Base-by-base conservation (phyloP, 2,113 vertebrate species). In the Phrynosoma platyrhinos region DNA sequence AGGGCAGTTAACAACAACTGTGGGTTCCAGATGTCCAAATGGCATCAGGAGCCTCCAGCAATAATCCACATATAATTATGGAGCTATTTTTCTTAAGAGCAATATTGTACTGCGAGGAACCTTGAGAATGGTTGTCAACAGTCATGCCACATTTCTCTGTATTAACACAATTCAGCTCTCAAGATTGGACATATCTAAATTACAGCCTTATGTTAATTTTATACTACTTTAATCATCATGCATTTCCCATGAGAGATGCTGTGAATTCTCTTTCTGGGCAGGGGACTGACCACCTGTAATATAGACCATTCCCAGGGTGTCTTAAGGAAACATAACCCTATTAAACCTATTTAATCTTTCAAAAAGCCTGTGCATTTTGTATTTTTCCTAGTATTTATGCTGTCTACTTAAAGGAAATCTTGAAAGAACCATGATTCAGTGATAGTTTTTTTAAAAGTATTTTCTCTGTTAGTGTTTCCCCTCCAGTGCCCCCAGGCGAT, bases 381-480 rank as follows among this genome's bases (percentile, higher is more conserved):
- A 25, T 83, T 30, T 64, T 14, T 52, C 7, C 66, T 66, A 20
- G 8, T 9, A 20, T 30, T 2, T 79, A 53, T 10, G 9, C 9
- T 55, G 30, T 69, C 14, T 55, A 77, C 76, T 79, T 53, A 42
- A 69, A 76, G 83, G 23, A 85, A 76, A 64, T 42, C 4, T 62
- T 64, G 53, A 85, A 62, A 62, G 23, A 76, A n/a, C 68, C 53
- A 83, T 47, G 9, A 53, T 72, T 55, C 68, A 83, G 27, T 66
- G 84, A 47, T 36, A 66, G 40, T n/a, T 66, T 76, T 55, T 47
- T 4, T 75, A 36, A 32, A 71, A 40, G 76, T 77, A 27, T 77
- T 77, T 71, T 76, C 55, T 84, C 58, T 66, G 62, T 77, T 72
- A 85, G 14, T 85, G 53, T 79, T 71, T 79, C 64, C 69, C 32